Percentiles rank a stretch among this genome's conserved stretches.
These are phyloP conservation scores for Scaptomyza cyrtandrae DNA, from an alignment of 2,888 invertebrate genomes.

Conservation along the genomic window DNA sequence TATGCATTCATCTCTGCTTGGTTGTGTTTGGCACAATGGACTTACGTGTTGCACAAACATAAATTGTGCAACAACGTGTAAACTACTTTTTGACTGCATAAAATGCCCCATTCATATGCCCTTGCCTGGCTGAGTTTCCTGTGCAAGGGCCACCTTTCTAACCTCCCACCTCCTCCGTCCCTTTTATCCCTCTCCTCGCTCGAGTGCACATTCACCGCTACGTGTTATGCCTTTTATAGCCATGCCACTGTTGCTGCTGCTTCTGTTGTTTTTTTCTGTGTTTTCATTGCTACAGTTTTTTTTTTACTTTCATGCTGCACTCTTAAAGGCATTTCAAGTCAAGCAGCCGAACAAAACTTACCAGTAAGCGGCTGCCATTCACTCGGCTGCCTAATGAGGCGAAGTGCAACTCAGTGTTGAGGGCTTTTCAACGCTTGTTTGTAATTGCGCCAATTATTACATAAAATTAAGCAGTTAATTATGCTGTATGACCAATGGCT, in stretches of 20 bases:
- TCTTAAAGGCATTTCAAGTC: conserved; percentile 53
- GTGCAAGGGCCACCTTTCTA: conserved; percentile 17
- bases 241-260: conserved; percentile 49
- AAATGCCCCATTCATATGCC: conserved; percentile 68
- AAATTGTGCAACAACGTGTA: conserved; percentile 83
- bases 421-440: conserved; percentile 2
- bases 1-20: conserved; percentile 36
- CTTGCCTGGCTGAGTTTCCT: conserved; percentile 48
- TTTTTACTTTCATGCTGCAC: conserved; percentile 39
- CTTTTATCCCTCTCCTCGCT: conserved; percentile 12
- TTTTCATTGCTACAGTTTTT: conserved; percentile 30
- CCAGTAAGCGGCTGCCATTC: conserved; percentile 28
- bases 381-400: conserved; percentile 36
- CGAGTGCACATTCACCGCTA: conserved; percentile 67
- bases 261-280: conserved; percentile 26
- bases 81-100: conserved; percentile 80
- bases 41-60: conserved; percentile 80
- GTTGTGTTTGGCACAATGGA: conserved; percentile 64
- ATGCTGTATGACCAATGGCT: conserved; percentile 35
- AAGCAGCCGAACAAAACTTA: conserved; percentile 22
- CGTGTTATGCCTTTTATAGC: conserved; percentile 71
- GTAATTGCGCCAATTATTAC: conserved; percentile 33
- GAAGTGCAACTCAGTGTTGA: conserved; percentile 17
- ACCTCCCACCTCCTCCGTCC: conserved; percentile 2
- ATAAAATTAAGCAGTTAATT: conserved; percentile 73